Percentiles rank a stretch among this genome's conserved stretches.
Conservation (phyloP, 1,140 invertebrate species). For the Rhopalosiphum maidis region DNA sequence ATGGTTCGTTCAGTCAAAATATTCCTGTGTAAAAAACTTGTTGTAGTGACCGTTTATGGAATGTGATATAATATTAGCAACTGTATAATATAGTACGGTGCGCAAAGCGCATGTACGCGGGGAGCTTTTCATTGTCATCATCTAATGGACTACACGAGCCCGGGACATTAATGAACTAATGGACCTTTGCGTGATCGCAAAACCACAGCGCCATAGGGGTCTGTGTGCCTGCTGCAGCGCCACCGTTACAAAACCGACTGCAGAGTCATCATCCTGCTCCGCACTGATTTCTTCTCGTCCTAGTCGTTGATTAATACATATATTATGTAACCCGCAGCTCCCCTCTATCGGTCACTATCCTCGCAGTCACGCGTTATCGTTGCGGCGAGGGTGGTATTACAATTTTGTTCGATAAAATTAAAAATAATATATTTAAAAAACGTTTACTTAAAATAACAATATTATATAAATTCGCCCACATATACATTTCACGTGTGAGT, state of each 20-base stretch:
- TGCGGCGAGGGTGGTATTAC: no score
- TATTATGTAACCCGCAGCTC: neutral
- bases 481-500: neutral
- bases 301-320: neutral
- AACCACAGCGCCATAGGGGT: slow-evolving; percentile 38
- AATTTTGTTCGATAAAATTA: no score
- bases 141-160: slow-evolving; percentile 23
- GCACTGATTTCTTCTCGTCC: slow-evolving; percentile 24
- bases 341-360: neutral
- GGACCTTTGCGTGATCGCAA: slow-evolving; percentile 24
- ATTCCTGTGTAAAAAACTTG: neutral
- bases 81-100: neutral
- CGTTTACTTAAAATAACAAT: neutral
- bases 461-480: neutral
- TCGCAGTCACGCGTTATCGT: neutral
- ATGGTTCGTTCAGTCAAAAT: neutral
- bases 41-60: neutral
- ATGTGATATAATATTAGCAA: neutral
- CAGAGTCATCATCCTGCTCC: neutral
- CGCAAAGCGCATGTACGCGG: neutral
- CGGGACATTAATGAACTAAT: slow-evolving; percentile 43
- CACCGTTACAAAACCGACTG: neutral
- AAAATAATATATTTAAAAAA: neutral
- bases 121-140: slow-evolving; percentile 37
- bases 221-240: neutral